These are phyloP conservation scores for Adineta ricciae DNA, from an alignment of 2,888 invertebrate species.

Conservation along the genomic window DNA sequence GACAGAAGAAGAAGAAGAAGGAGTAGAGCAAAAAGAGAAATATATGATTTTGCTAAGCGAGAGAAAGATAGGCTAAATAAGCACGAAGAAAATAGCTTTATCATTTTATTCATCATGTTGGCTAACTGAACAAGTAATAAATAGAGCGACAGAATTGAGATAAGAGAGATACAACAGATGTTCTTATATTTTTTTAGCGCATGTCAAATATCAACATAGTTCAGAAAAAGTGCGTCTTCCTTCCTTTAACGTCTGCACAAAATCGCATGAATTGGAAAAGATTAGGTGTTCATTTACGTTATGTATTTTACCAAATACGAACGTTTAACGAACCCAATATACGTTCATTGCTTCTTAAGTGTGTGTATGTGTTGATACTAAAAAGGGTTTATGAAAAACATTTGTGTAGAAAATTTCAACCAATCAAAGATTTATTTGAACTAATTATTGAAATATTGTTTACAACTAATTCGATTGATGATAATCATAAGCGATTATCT, in stretches of 20 bases:
- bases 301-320: background rate
- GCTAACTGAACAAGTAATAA: background rate
- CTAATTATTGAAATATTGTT: background rate
- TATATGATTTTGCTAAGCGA: background rate
- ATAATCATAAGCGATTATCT: background rate
- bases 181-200: background rate
- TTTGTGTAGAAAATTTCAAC: background rate
- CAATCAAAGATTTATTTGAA: slow-evolving; percentile 2
- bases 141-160: background rate
- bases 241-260: background rate
- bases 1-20: background rate
- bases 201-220: background rate
- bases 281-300: background rate
- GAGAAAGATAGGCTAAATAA: background rate
- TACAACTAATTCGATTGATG: background rate
- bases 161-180: background rate
- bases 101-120: background rate
- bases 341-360: background rate
- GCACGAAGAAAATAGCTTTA: slow-evolving; percentile 2
- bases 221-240: background rate
- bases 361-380: background rate
- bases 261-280: background rate
- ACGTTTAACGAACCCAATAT: background rate
- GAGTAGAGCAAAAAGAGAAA: background rate
- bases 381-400: too few species aligned